Evolutionary conservation across 37 sponge, comb jelly and placozoan genomes (phyloP), one percentile per base, ranked within the genome.

Genomic region (Haliclona indistincta): DNA sequence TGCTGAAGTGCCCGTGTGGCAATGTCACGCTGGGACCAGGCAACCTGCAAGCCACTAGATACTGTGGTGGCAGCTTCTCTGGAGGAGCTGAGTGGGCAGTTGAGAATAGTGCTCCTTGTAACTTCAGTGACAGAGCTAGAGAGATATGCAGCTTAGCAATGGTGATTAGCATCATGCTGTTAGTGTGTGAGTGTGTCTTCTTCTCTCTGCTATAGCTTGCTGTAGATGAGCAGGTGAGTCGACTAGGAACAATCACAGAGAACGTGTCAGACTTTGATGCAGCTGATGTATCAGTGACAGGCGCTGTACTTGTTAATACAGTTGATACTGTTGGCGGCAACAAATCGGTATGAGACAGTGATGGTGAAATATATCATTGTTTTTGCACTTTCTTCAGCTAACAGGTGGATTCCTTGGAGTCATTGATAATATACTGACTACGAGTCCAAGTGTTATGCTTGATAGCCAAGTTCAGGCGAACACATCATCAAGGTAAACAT

Each of bases 51-150:
- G 60, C 60, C 28, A 11, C 26, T 20, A 20, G 60, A 58, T 58
- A 58, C 25, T 58, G 60, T 58, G 60, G 60, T 25, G 60, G 60
- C 6, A 58, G n/a, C n/a, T 58, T 58, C 25, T 25, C 60, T 25
- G 28, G n/a, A 7, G 60, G 60, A 26, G 25, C 23, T 25, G 28
- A 58, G 28, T 58, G 60, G 60, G 60, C 6, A n/a, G n/a, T 58
- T 8, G 26, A 6, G 26, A 6, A 25, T 58, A 7, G 11, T 20
- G 25, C 23, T 58, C 60, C 22, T 25, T 58, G 60, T 58, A n/a
- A 58, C 25, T 58, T 58, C 28, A 58, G 23, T 58, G 60, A 58
- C 25, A 11, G 60, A 58, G 60, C 60, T n/a, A 11, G 60, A 58
- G n/a, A 20, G 60, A 58, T 58, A 25, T 58, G 60, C n/a, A 58